phyloP scores from a whole-genome alignment of 2,797 vertebrate species.

The Malacoraja senta region DNA sequence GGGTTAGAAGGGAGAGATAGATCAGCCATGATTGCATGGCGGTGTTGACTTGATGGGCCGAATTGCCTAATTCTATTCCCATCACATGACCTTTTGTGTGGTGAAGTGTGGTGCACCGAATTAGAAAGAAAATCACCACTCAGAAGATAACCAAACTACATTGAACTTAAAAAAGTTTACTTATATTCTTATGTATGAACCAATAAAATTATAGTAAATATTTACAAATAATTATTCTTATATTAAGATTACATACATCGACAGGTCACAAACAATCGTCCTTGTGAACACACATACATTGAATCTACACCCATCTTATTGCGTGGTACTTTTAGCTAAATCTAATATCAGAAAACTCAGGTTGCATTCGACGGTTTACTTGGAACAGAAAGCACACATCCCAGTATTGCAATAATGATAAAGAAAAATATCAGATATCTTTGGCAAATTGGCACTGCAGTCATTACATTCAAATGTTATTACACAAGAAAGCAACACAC shows the following conservation, averaged over 20 bases:
- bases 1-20: too few relatives aligned
- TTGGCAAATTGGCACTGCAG: conserved; percentile 99
- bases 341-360: conserved; percentile 67
- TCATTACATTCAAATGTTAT: conserved; percentile 99
- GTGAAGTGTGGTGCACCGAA: too few relatives aligned
- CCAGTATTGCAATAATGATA: conserved; percentile 64
- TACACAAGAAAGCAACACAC: conserved; percentile 87
- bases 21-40: too few relatives aligned
- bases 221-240: conserved; percentile 99
- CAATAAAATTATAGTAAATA: conserved; percentile 99
- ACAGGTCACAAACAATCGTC: conserved; percentile 97
- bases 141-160: conserved; percentile 28
- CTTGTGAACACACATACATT: conserved; percentile 86
- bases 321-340: conserved; percentile 77
- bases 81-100: too few relatives aligned
- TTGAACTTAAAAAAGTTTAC: conserved; percentile 93
- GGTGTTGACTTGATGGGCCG: too few relatives aligned
- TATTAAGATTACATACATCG: conserved; percentile 97
- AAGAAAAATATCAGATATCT: conserved; percentile 78
- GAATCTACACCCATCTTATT: conserved; percentile 77
- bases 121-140: background rate
- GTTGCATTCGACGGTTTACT: conserved; percentile 87
- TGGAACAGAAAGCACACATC: conserved; percentile 81
- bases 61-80: too few relatives aligned
- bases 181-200: conserved; percentile 92